Evolutionary conservation across 2,888 invertebrate species (phyloP), one percentile per base, ranked within the genome.

Genomic region (Bombylius major): DNA sequence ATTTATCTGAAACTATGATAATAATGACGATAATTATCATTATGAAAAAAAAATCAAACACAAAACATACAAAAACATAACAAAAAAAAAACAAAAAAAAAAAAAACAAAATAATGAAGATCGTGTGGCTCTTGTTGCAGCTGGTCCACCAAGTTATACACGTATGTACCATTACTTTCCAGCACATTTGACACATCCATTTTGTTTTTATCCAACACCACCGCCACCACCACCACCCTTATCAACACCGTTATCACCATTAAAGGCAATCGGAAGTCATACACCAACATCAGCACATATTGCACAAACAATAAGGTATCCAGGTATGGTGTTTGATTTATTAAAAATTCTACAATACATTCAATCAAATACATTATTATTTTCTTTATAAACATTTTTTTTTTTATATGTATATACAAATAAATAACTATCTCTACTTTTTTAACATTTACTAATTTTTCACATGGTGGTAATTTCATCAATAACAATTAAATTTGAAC

Each of bases 111-210:
- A 11, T 42, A 3, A 5, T 42, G 12, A 42, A 83, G 83, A 83
- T 80, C 80, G 80, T 64, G 78, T 82, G 69, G 82, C 82, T 64
- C 75, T 82, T 67, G 80, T 80, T 63, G 78, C 77, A 61, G 77
- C 79, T 63, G 77, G 80, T 65, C 80, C 79, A 64, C 79, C 80
- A 63, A 79, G 79, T 70, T 81, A 81, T 75, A 79, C 79, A 69
- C 77, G 80, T 71, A 77, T 79, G 74, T 78, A 78, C 71, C 79
- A 80, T 72, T 80, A 78, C 75, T 79, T 79, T 71, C 76, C 76
- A 69, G 73, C 75, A 70, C 77, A 77, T 66, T 73, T 76, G 72
- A 72, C 76, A 68, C 76, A 76, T 66, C 77, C 77, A 67, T 71
- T 72, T 65, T 74, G 73, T 66, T 74, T 72, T 67, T 74, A 74